phyloP scores from a whole-genome alignment of 2,113 vertebrate species.

The Muntiacus muntjak region DNA sequence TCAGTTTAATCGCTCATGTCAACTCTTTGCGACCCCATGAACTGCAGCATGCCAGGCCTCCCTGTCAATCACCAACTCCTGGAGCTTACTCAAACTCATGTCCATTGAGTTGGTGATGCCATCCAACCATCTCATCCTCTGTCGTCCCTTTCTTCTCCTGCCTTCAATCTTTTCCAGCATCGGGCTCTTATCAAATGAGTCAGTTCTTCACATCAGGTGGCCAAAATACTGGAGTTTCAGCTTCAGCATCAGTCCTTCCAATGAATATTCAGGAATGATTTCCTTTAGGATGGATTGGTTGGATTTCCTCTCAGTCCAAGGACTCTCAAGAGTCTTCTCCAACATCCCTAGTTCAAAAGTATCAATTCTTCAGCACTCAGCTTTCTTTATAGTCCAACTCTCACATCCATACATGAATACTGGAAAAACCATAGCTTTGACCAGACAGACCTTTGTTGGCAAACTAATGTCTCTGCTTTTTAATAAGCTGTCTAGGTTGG shows the following conservation, averaged over 20 bases:
- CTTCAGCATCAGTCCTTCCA: neutral
- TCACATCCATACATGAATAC: neutral
- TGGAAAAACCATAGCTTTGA: neutral
- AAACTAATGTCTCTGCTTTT: neutral
- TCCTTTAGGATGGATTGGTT: neutral
- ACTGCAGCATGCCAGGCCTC: neutral
- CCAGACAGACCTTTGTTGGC: neutral
- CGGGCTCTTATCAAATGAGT: neutral
- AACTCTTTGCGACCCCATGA: rapidly evolving
- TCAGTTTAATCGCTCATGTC: neutral
- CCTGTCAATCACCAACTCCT: neutral
- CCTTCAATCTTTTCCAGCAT: neutral
- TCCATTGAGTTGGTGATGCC: neutral
- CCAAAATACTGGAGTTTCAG: neutral
- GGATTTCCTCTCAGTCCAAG: neutral
- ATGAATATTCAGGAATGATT: neutral
- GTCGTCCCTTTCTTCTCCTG: neutral
- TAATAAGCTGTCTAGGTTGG: neutral
- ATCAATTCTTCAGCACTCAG: neutral
- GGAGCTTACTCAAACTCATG: neutral
- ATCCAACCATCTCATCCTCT: neutral
- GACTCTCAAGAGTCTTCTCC: neutral
- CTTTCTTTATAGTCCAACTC: neutral
- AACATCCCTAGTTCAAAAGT: neutral
- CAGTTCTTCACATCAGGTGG: neutral